Base-by-base conservation (phyloP, 2,113 vertebrate species). In the Tympanuchus pallidicinctus region DNA sequence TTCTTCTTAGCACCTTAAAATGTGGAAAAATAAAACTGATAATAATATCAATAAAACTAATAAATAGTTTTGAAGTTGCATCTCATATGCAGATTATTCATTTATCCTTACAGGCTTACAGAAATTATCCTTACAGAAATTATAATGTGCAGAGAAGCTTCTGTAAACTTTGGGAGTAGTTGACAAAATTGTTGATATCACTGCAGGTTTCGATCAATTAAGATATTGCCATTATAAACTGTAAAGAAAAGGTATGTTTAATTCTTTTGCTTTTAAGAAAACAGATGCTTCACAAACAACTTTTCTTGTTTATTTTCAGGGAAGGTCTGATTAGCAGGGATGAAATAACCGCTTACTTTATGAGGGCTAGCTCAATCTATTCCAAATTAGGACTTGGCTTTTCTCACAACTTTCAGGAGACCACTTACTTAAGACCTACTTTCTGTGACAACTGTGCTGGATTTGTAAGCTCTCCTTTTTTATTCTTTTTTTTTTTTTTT, bases 391-490 rank as follows among this genome's bases (percentile, higher is more conserved):
- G 99, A 83, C 97, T 99, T 75, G 99, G 99, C 56, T 99, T 99
- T 92, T 98, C 98, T 87, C 99, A 99, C 97, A 99, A 98, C 97
- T 99, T 99, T 96, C 99, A 99, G 94, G 99, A 99, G 95, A 99
- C 98, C 81, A 99, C 99, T 75, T 99, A 99, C 93, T 97, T 99
- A 97, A 99, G 99, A 83, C 99, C 99, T 74, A 99, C 99, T 17
- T 99, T 99, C 97, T 99, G 99, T 19, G 99, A 99, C 97, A 99
- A 99, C 98, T 99, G 99, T 94, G 99, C 99, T 82, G 99, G 99
- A 98, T 99, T 99, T 97, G 99, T 99, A 98, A 98, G 99, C 97
- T 91, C 50, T 56, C 54, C 40, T 70, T 87, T 91, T 86, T 59
- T 32, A 11, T 57, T 57, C 10, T 42, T 76, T 83, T 91, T 86